Base-by-base conservation (phyloP, 2,888 invertebrate species). In the Helicoverpa assulta region DNA sequence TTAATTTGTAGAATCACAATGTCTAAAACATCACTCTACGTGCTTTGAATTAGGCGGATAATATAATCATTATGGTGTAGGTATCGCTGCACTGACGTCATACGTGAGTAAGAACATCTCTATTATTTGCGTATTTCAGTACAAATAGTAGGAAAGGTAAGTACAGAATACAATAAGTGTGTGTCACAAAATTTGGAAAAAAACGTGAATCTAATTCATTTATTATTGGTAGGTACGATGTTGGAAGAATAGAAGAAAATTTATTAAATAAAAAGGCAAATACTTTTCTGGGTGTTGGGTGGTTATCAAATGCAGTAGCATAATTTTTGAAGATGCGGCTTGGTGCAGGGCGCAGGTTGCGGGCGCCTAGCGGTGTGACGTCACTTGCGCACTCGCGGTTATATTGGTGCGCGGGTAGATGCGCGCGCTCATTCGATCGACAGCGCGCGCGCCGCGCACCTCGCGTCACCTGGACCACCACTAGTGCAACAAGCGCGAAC, bases 401-500 rank as follows among this genome's bases (percentile, higher is more conserved):
- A 92, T 91, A 93, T 90, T 87, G 79, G 86, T 84, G 90, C 86
- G 87, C 88, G 83, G 81, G 75, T 80, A 80, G 79, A 85, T 85
- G 81, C 86, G 83, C 86, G 86, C 88, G 85, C 86, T 91, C 93
- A 93, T 90, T 94, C 93, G 89, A 83, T 85, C 82, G 76, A 85
- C 84, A 81, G 93, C 90, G 92, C 91, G 90, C 87, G 82, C 82
- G 85, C 85, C 89, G 92, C 92, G 93, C 91, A 87, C 85, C 87
- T 86, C 89, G 92, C 87, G 91, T 92, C 70, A 81, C 83, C 85
- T 83, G 79, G 71, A 83, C 83, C 86, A 85, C 81, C 76, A 67
- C 84, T 83, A 70, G 71, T 80, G 74, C 55, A n/a, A 84, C 74
- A 76, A 83, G 76, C 87, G 88, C 89, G 85, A 87, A 88, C 82